Base-by-base conservation (phyloP, 2,797 vertebrate genomes). In the Gambusia yucatana region DNA sequence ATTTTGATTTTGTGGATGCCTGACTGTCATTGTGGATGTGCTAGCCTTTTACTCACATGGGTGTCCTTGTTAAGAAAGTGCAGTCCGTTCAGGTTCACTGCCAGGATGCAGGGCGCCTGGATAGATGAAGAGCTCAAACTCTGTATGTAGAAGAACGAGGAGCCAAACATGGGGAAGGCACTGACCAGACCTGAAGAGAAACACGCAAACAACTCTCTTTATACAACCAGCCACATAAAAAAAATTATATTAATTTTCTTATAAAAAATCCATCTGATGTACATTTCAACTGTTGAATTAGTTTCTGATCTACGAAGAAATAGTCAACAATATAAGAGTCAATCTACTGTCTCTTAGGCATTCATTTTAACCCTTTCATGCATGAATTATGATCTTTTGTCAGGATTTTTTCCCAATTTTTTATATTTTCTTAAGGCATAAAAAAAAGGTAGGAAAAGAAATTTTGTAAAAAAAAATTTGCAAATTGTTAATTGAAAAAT, bases 131-230 rank as follows among this genome's bases (percentile, higher is more conserved):
- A 97, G 92, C 97, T 97, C 78, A 97, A 98, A 93, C 98, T 99
- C 92, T 98, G 97, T 91, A 99, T 96, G 95, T 97, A 98, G 96
- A 99, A 99, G 95, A 99, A 99, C 61, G 98, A 97, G 0, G 98
- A 99, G 46, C 98, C 98, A 0, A 99, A 99, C 98, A 98, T 97
- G 75, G 97, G 96, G 82, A 96, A 97, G 82, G 97, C 97, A 0
- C 98, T 99, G 87, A 99, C 96, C 83, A 99, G 96, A 76, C 98
- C 98, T 99, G 91, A 46, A 9, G 1, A 48, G 13, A 73, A 85
- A 78, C 14, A 77, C 30, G 80, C 8, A 2, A 75, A 59, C 28
- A 30, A 25, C 3, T 59, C 6, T 67, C 3, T 43, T 78, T 22
- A 22, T 14, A 50, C 36, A 13, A n/a, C 25, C 2, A 13, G 77